phyloP scores from a whole-genome alignment of 2,113 vertebrate species.

The Seriola dumerili region DNA sequence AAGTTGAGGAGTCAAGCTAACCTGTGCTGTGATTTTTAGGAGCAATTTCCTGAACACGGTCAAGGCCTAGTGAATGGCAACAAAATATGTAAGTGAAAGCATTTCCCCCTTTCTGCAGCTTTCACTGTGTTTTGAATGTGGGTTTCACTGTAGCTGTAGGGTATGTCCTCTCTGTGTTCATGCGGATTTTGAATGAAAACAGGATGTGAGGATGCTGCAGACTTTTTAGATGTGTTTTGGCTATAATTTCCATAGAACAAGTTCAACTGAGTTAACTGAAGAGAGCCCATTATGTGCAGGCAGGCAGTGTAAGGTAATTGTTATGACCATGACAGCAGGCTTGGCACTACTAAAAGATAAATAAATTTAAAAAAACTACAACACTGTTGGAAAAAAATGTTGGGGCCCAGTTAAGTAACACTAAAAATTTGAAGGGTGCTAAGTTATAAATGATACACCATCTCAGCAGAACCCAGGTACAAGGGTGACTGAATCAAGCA shows the following conservation, averaged over 20 bases:
- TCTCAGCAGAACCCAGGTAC: constrained; percentile 33
- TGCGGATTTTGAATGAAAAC: constrained; percentile 22
- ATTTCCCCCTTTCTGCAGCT: not conserved
- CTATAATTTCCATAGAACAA: constrained; percentile 21
- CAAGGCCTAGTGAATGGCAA: constrained; percentile 1
- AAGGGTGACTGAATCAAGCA: constrained; percentile 61
- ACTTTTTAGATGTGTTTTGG: constrained; percentile 13
- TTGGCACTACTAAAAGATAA: constrained; percentile 52
- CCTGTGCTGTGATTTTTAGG: constrained; percentile 42
- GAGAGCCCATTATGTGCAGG: constrained; percentile 3
- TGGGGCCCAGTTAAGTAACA: constrained; percentile 41
- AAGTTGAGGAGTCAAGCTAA: constrained; percentile 28
- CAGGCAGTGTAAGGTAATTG: constrained; percentile 30
- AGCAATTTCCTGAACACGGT: constrained; percentile 41
- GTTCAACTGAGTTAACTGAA: constrained; percentile 4
- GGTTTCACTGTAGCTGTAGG: not conserved
- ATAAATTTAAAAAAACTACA: not conserved
- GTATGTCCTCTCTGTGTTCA: constrained; percentile 11
- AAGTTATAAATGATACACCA: constrained; percentile 24
- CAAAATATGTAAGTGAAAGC: constrained; percentile 22
- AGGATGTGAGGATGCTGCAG: constrained; percentile 33
- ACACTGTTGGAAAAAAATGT: constrained; percentile 24
- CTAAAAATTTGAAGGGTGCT: constrained; percentile 45
- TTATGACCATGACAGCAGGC: constrained; percentile 80
- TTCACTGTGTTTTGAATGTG: constrained; percentile 22